phyloP scores from a whole-genome alignment of 1,140 invertebrate species.

The Thrips palmi region DNA sequence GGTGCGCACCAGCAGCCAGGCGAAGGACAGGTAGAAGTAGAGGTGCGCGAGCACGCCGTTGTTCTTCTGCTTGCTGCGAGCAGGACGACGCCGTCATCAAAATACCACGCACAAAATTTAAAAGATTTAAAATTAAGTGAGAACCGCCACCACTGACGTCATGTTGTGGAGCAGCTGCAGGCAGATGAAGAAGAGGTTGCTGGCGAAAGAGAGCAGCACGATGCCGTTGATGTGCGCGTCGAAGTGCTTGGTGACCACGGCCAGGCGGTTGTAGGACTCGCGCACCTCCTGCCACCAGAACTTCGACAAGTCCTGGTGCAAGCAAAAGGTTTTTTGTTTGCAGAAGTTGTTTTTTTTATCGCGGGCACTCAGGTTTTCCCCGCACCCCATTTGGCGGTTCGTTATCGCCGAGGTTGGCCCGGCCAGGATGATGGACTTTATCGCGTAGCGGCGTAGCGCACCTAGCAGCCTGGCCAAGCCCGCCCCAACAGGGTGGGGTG shows the following conservation, averaged over 20 bases:
- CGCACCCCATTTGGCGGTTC: not conserved
- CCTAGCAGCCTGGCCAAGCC: not conserved
- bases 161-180: constrained; percentile 19
- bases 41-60: no score
- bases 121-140: no score
- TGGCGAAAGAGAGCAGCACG: constrained; percentile 17
- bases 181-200: constrained; percentile 19
- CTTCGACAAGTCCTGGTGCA: constrained; percentile 15
- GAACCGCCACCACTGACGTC: no score
- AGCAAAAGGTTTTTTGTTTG: not conserved
- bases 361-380: not conserved
- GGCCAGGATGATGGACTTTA: not conserved
- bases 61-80: no score
- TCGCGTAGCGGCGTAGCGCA: not conserved
- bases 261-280: constrained; percentile 15
- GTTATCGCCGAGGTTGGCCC: not conserved
- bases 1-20: no score
- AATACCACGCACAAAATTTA: no score
- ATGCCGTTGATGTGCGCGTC: constrained; percentile 17
- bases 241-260: constrained; percentile 16
- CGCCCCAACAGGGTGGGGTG: not conserved
- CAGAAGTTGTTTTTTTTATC: not conserved
- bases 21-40: no score
- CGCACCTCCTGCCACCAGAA: constrained; percentile 16
- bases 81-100: no score